Base-by-base conservation (phyloP, 2,888 invertebrate genomes). In the Ypsolopha scabrella region DNA sequence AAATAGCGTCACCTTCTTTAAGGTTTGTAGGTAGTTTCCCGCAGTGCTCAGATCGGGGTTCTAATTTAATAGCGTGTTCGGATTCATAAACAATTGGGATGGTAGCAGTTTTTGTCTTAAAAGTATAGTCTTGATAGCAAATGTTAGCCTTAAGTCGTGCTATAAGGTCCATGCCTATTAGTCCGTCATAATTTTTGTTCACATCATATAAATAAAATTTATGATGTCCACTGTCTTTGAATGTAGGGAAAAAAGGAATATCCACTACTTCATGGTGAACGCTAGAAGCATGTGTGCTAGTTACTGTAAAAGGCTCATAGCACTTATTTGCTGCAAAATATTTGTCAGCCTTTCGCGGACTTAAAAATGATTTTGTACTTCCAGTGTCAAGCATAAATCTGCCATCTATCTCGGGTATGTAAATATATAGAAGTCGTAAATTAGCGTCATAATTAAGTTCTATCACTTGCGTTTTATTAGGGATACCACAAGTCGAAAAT, bases 321-420 rank as follows among this genome's bases (percentile, higher is more conserved):
- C 7, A 10, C 13, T n/a, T 11, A 11, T 7, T 35, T 7, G 34
- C 7, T n/a, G 8, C 11, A 36, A n/a, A 47, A 36, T n/a, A 47
- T 10, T 10, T 33, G 6, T 47, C 14, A 7, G 13, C 47, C n/a
- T 35, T n/a, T 10, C n/a, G n/a, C 6, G 47, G 47, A 47, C 47
- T 47, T 11, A 36, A 11, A 36, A 47, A 34, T 34, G 47, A 47
- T 11, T 36, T 34, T 35, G 47, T 35, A 34, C 47, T 47, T 6
- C 47, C 47, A 10, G 47, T 47, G n/a, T 47, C 47, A 35, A 47
- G 6, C 47, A 36, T 47, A 47, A 47, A 47, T 7, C 34, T 33
- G 1, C 35, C 47, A 6, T 35, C 6, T 13, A 47, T 10, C n/a
- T 47, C 36, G 6, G 47, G 36, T 34, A 47, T 47, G 10, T 7